phyloP scores from a whole-genome alignment of 2,888 invertebrate genomes.

The Xanthia icteritia region DNA sequence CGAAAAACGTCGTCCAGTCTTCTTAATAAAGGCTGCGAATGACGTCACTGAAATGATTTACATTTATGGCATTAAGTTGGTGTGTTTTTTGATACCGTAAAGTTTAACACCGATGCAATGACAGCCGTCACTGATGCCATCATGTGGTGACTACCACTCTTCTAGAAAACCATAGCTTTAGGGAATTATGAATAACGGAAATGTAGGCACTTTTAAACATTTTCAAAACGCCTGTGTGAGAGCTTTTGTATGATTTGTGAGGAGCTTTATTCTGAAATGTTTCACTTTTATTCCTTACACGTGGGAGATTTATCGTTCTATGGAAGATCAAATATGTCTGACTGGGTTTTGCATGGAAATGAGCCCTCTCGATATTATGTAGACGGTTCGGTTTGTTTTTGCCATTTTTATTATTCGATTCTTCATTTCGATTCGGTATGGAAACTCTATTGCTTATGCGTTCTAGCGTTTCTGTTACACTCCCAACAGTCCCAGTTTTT shows the following conservation, averaged over 20 bases:
- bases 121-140: too few species aligned
- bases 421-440: constrained; percentile 28
- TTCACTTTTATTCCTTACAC: constrained; percentile 42
- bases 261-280: constrained; percentile 27
- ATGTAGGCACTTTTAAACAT: constrained; percentile 11
- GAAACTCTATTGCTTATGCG: constrained; percentile 16
- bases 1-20: neutral
- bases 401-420: constrained; percentile 36
- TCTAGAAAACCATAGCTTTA: neutral
- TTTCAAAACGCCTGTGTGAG: constrained; percentile 3
- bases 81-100: neutral
- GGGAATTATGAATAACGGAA: neutral
- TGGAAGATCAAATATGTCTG: constrained; percentile 37
- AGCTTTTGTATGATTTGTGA: constrained; percentile 15
- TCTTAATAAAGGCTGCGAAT: neutral
- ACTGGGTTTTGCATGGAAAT: constrained; percentile 49
- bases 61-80: neutral
- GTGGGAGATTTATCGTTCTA: constrained; percentile 32
- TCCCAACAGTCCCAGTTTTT: neutral
- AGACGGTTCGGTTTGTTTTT: constrained; percentile 26
- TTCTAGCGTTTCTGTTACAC: neutral
- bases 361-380: constrained; percentile 33
- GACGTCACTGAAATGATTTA: neutral
- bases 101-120: too few species aligned
- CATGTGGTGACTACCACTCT: neutral